phyloP scores from a whole-genome alignment of 2,113 vertebrate species.

The Spilogale gracilis region DNA sequence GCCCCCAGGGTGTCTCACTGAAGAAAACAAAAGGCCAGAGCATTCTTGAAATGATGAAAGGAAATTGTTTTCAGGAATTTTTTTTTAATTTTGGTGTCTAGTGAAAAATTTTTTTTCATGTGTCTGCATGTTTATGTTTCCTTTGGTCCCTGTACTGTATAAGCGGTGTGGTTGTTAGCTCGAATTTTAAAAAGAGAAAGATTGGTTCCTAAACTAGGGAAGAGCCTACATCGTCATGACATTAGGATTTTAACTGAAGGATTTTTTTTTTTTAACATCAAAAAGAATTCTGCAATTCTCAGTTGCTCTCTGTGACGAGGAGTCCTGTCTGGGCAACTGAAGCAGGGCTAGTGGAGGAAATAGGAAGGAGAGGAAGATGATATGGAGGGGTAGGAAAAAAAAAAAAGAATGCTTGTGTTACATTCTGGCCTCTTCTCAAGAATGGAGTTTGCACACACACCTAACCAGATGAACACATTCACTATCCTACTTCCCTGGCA shows the following conservation, averaged over 20 bases:
- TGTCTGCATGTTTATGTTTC: neutral
- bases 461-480: neutral
- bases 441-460: neutral
- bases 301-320: neutral
- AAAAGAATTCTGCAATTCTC: neutral
- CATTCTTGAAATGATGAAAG: neutral
- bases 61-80: neutral
- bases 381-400: no score
- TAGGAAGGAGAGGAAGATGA: neutral
- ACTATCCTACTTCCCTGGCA: neutral
- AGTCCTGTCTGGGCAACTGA: neutral
- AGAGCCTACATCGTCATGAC: neutral
- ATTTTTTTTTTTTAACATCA: neutral
- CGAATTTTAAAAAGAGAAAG: neutral
- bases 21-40: neutral
- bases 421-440: conserved; percentile 38
- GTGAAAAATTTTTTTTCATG: neutral
- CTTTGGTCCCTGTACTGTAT: neutral
- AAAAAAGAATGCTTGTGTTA: neutral
- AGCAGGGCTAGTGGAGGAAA: neutral
- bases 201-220: conserved; percentile 13
- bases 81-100: neutral
- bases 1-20: neutral
- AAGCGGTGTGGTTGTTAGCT: neutral
- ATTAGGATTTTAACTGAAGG: neutral